Evolutionary conservation across 2,797 vertebrate genomes (phyloP).

Genomic region (Periophthalmus magnuspinnatus): DNA sequence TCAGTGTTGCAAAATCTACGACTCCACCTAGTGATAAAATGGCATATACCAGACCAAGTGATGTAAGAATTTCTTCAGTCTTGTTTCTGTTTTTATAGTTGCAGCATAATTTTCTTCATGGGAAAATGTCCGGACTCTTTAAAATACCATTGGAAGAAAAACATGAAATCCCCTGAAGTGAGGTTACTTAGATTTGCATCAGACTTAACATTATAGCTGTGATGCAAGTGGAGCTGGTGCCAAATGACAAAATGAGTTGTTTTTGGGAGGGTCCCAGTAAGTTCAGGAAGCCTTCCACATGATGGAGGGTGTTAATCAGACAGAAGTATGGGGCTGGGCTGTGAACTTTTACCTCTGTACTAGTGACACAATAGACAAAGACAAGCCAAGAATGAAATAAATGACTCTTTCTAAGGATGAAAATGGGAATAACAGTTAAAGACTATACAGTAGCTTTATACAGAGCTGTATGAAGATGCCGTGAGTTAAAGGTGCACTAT

Average conservation of each 20-base stretch:
- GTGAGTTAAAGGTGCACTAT: too few species aligned
- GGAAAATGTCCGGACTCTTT: conserved; percentile 1
- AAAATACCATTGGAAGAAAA: not conserved
- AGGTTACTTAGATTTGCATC: conserved; percentile 4
- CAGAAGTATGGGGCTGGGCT: not conserved
- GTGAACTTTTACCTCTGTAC: conserved; percentile 11
- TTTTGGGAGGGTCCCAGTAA: conserved; percentile 22
- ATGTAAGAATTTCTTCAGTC: not conserved
- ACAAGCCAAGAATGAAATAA: not conserved
- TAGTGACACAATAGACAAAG: not conserved
- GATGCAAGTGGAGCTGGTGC: conserved; percentile 2
- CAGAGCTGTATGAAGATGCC: too few species aligned
- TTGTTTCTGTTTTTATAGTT: not conserved
- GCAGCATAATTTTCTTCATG: not conserved
- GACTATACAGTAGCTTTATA: too few species aligned
- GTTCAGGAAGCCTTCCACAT: conserved; percentile 24
- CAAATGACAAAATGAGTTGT: conserved; percentile 11
- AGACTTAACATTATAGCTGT: not conserved
- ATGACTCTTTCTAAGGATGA: not conserved
- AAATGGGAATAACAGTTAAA: too few species aligned
- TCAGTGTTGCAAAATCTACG: not conserved
- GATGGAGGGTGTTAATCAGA: conserved; percentile 29
- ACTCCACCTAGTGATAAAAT: not conserved
- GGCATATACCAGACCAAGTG: not conserved
- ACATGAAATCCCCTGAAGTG: not conserved